phyloP scores from a whole-genome alignment of 2,113 vertebrate genomes.

The Dicerorhinus sumatrensis region DNA sequence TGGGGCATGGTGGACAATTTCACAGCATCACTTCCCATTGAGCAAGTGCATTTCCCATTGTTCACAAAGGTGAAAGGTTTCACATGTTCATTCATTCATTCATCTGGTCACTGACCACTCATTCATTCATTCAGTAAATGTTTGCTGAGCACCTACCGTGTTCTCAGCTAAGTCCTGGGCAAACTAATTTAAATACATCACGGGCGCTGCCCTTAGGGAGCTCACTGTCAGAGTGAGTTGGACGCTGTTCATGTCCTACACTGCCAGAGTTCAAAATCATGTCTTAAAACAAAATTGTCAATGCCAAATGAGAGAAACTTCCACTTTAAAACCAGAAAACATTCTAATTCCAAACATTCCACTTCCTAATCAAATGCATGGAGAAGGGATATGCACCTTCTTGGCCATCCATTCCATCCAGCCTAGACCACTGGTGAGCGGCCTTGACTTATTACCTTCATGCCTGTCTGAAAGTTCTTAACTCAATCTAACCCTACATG shows the following conservation, averaged over 20 bases:
- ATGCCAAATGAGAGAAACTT: background rate
- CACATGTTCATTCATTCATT: too few species aligned
- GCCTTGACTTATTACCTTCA: background rate
- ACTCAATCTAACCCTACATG: background rate
- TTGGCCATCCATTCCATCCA: background rate
- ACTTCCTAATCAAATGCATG: background rate
- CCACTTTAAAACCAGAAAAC: background rate
- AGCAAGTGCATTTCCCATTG: background rate
- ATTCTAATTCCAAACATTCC: background rate
- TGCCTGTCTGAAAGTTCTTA: background rate
- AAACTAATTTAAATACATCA: background rate
- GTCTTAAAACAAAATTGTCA: background rate
- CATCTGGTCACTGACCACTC: background rate
- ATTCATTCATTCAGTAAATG: background rate
- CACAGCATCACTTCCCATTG: too few species aligned
- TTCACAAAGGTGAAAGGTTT: background rate
- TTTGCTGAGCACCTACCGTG: background rate
- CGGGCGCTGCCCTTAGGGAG: background rate
- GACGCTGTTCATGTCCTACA: background rate
- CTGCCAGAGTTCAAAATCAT: background rate
- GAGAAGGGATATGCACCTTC: background rate
- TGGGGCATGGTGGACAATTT: background rate
- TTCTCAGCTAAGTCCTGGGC: background rate
- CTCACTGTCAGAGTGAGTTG: background rate
- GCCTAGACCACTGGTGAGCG: background rate